phyloP scores from a whole-genome alignment of 2,113 vertebrate genomes.

The Glaucomys volans region DNA sequence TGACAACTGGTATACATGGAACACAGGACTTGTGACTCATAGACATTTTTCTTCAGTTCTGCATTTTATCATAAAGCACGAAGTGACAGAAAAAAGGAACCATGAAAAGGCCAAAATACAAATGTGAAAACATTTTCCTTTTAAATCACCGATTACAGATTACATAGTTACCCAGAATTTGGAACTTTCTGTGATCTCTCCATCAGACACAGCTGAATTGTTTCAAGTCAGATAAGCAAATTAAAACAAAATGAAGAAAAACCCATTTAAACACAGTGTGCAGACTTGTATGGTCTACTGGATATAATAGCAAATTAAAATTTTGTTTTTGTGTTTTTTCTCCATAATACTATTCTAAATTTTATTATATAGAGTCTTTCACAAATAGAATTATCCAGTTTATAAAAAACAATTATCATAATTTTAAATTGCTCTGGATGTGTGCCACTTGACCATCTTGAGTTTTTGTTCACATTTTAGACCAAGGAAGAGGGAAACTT shows the following conservation, averaged over 20 bases:
- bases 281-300: constrained; percentile 20
- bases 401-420: constrained; percentile 59
- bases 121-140: constrained; percentile 47
- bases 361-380: constrained; percentile 58
- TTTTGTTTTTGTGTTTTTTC: not conserved
- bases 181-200: constrained; percentile 33
- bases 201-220: constrained; percentile 29
- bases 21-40: constrained; percentile 3
- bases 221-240: constrained; percentile 55
- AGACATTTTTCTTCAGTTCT: not conserved
- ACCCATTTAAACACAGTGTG: not conserved
- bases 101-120: constrained; percentile 49
- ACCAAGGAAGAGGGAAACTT: constrained; percentile 64
- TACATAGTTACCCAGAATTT: not conserved
- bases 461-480: constrained; percentile 22
- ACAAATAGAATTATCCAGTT: constrained; percentile 54
- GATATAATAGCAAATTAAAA: not conserved
- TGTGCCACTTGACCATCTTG: constrained; percentile 41
- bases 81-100: constrained; percentile 21
- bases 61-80: constrained; percentile 35
- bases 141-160: constrained; percentile 62
- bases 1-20: not conserved
- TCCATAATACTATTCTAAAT: constrained; percentile 17
- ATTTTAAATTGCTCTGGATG: constrained; percentile 61
- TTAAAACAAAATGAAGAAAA: not conserved